Evolutionary conservation across 92 coral and sea anemone genomes (phyloP), one percentile per base, ranked within the genome.

Genomic region (Porites divaricata): DNA sequence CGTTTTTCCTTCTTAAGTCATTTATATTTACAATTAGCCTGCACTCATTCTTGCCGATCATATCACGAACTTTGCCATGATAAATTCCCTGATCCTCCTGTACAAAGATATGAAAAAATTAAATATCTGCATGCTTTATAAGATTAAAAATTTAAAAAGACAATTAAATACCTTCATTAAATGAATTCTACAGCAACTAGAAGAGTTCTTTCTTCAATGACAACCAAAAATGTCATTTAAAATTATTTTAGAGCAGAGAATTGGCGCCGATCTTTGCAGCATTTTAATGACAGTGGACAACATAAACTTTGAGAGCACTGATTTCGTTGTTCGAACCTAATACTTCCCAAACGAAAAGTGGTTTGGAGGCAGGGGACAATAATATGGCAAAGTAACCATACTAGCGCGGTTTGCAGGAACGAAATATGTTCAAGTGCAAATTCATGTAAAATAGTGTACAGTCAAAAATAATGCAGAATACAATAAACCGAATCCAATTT

Each of bases 31-130:
- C 98, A 79, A 95, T 87, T 57, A 96, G 51, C 59, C 99, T 90
- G 77, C 77, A 91, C 63, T 92, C 93, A 28, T 89, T 93, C 61
- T 92, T 92, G 64, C 90, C 84, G 67, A 96, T 96, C 99, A 96
- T 96, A 86, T 93, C 94, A 64, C 97, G 92, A 81, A 96, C 95
- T 88, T 89, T 96, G 14, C 93, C 99, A 87, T 96, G 99, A 72
- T 96, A 96, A 58, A 96, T 85, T 10, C 99, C 99, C 88, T 96
- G 98, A 65, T 96, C 98, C 74, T 96, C 99, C 99, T 96, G 75
- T 35, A 35, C 45, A 35, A 4, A 26, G 35, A 35, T 35, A 35
- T 5, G 4, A 35, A 35, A 35, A 19, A n/a, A n/a, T n/a, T 21
- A 21, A 72, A 49, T 6, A 71, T 6, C 0, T 28, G 35, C 35